phyloP scores from a whole-genome alignment of 2,797 vertebrate genomes.

The Peromyscus aztecus region DNA sequence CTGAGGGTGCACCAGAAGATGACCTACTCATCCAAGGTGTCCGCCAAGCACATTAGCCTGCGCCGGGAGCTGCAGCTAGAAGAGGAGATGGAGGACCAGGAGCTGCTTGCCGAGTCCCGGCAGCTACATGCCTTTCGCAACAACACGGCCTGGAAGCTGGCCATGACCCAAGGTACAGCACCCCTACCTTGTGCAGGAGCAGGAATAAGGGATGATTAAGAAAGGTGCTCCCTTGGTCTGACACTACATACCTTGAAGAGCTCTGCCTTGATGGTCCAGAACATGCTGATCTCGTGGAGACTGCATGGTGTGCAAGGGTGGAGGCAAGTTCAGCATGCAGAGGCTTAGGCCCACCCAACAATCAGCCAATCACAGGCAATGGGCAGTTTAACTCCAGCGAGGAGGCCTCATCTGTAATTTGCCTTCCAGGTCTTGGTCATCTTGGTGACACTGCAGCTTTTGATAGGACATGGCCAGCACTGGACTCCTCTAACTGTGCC shows the following conservation, averaged over 20 bases:
- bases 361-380: not conserved
- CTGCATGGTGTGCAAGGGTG: not conserved
- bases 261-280: not conserved
- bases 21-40: constrained; percentile 83
- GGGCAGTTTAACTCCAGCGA: not conserved
- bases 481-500: not conserved
- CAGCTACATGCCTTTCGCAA: constrained; percentile 68
- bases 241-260: not conserved
- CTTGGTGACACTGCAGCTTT: not conserved
- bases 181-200: not conserved
- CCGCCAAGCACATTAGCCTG: constrained; percentile 1
- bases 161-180: constrained; percentile 89
- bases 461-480: not conserved
- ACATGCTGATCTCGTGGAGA: not conserved
- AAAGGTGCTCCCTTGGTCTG: not conserved
- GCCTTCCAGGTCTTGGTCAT: not conserved
- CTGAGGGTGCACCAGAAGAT: constrained; percentile 91
- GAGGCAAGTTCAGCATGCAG: not conserved
- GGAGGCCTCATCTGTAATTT: not conserved
- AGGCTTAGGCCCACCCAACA: not conserved
- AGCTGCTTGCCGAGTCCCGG: not conserved
- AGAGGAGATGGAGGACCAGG: not conserved
- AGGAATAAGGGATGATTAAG: not conserved
- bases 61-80: constrained; percentile 67
- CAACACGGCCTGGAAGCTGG: constrained; percentile 85